These are phyloP conservation scores for Prosapia bicincta DNA, from an alignment of 2,888 invertebrate genomes.

Conservation along the genomic window DNA sequence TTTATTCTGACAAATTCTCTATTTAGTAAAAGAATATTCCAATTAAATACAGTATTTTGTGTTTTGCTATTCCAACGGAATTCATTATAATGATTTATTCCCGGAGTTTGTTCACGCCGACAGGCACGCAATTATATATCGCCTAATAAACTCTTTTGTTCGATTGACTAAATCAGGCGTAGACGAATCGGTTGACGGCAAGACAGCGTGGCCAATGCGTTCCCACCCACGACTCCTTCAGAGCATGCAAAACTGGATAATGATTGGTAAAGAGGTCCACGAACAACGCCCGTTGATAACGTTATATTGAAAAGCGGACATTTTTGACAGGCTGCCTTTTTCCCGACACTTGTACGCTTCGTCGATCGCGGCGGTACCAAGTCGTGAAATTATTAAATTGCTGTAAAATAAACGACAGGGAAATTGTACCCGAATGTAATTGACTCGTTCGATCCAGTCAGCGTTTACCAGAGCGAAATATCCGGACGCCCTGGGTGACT, in stretches of 20 bases:
- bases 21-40: too few relatives aligned
- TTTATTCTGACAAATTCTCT: too few relatives aligned
- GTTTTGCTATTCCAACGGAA: too few relatives aligned
- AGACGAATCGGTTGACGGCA: too few relatives aligned
- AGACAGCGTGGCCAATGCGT: constrained; percentile 3
- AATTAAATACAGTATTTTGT: too few relatives aligned
- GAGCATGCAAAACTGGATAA: constrained; percentile 17
- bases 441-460: background rate
- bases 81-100: too few relatives aligned
- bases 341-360: background rate
- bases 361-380: background rate
- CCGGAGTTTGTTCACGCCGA: too few relatives aligned
- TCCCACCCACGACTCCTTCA: constrained; percentile 13
- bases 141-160: too few relatives aligned
- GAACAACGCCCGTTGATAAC: background rate
- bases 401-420: background rate
- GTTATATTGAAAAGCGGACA: background rate
- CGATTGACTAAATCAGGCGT: too few relatives aligned
- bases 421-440: background rate
- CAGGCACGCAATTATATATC: too few relatives aligned
- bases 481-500: too few relatives aligned
- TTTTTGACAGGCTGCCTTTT: background rate
- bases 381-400: background rate
- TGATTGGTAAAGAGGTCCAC: background rate
- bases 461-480: too few relatives aligned